These are phyloP conservation scores for Argentina silus DNA, from an alignment of 2,797 vertebrate species.

Conservation along the genomic window DNA sequence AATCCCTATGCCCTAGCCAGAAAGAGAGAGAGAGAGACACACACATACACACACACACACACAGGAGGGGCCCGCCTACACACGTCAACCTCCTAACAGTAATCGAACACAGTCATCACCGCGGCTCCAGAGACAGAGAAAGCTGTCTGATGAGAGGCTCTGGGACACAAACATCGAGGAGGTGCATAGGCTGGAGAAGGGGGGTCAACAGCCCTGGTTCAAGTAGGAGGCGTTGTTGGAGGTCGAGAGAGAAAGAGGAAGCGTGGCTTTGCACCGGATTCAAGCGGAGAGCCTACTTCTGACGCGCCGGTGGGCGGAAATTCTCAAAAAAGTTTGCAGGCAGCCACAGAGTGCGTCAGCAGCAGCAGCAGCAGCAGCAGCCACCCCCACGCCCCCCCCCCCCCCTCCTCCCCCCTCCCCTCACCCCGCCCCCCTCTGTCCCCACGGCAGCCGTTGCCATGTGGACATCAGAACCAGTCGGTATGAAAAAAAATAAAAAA, in stretches of 20 bases:
- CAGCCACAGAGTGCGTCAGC: conserved; percentile 60
- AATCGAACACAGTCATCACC: conserved; percentile 61
- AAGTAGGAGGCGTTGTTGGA: conserved; percentile 67
- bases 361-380: conserved; percentile 31
- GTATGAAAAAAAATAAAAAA: conserved; percentile 13
- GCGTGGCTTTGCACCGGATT: conserved; percentile 23
- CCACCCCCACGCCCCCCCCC: background rate
- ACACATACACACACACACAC: conserved; percentile 16
- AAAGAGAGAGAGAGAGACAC: conserved; percentile 32
- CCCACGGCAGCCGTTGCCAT: conserved; percentile 68
- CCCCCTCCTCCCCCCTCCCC: background rate
- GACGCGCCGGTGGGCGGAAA: conserved; percentile 64
- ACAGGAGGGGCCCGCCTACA: conserved; percentile 8
- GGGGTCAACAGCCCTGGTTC: conserved; percentile 55
- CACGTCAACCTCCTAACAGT: conserved; percentile 39
- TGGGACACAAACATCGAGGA: conserved; percentile 65
- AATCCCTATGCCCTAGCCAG: conserved; percentile 40
- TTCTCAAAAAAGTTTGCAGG: conserved; percentile 65
- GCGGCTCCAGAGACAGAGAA: conserved; percentile 55
- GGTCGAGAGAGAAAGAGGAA: conserved; percentile 3
- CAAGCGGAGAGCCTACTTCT: conserved; percentile 53
- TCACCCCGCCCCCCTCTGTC: conserved; percentile 38
- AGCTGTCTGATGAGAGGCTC: conserved; percentile 62
- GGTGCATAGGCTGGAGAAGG: conserved; percentile 55
- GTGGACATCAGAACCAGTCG: conserved; percentile 57